phyloP scores from a whole-genome alignment of 2,113 vertebrate genomes.

The Cettia cetti region DNA sequence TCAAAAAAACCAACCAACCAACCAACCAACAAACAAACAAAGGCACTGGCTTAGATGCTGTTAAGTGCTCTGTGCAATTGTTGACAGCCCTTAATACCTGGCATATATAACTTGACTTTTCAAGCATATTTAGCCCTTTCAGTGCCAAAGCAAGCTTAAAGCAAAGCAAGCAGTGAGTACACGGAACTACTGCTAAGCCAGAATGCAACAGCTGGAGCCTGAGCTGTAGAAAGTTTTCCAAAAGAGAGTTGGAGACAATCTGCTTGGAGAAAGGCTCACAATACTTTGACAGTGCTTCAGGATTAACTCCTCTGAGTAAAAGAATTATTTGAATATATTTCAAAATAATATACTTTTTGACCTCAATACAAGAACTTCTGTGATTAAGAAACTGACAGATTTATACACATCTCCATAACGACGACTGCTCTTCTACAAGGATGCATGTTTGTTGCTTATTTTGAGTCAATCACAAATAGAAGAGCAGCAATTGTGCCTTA shows the following conservation, averaged over 20 bases:
- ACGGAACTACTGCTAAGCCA: not conserved
- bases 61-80: not conserved
- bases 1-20: not conserved
- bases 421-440: not conserved
- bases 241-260: not conserved
- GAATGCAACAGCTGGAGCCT: not conserved
- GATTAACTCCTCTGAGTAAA: not conserved
- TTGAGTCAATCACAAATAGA: rapidly evolving
- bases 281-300: not conserved
- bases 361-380: not conserved
- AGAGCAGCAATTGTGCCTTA: not conserved
- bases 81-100: not conserved
- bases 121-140: not conserved
- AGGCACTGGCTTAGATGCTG: not conserved
- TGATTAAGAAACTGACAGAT: not conserved
- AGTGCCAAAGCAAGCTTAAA: not conserved
- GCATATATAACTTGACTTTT: not conserved
- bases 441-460: not conserved
- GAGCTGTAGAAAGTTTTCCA: not conserved
- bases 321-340: not conserved
- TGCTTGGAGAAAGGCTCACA: not conserved
- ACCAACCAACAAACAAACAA: not conserved
- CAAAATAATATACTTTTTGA: not conserved
- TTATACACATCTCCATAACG: not conserved
- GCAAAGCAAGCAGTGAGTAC: not conserved